Evolutionary conservation across 2,888 invertebrate genomes (phyloP), one percentile per base, ranked within the genome.

Genomic region (Protodeltote pygarga): DNA sequence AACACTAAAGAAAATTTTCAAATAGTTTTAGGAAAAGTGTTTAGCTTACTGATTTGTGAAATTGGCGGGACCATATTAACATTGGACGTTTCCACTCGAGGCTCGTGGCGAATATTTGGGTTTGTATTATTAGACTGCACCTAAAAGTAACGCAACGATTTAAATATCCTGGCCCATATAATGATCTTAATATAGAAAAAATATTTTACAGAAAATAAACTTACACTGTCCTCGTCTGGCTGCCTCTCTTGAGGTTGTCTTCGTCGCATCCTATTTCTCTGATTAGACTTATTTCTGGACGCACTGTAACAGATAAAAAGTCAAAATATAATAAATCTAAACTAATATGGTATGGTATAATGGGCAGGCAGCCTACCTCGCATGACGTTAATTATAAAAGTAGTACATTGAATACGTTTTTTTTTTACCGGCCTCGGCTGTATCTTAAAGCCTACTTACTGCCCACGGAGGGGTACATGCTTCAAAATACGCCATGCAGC

Each of bases 281-380:
- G 92, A 55, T 91, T 91, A 1, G 87, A 87, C 52, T 91, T 90
- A 46, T 81, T 89, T 60, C 90, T 80, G 11, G 88, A 87, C 11
- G 84, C 83, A 65, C 90, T 90, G 75, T 9, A 55, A 62, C 28
- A 27, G 39, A 33, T 29, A 53, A 17, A 20, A 23, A 11, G n/a
- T n/a, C n/a, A n/a, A n/a, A n/a, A n/a, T n/a, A n/a, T n/a, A n/a
- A n/a, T n/a, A n/a, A n/a, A n/a, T n/a, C n/a, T n/a, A n/a, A n/a
- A n/a, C n/a, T n/a, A n/a, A n/a, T n/a, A n/a, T n/a, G n/a, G n/a
- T n/a, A n/a, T n/a, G n/a, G n/a, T n/a, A n/a, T n/a, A n/a, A n/a
- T n/a, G n/a, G n/a, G n/a, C n/a, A n/a, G n/a, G n/a, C n/a, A n/a
- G n/a, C n/a, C n/a, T n/a, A n/a, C n/a, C n/a, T n/a, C n/a, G n/a